Base-by-base conservation (phyloP, 2,888 invertebrate genomes). In the Tetragnatha montana region DNA sequence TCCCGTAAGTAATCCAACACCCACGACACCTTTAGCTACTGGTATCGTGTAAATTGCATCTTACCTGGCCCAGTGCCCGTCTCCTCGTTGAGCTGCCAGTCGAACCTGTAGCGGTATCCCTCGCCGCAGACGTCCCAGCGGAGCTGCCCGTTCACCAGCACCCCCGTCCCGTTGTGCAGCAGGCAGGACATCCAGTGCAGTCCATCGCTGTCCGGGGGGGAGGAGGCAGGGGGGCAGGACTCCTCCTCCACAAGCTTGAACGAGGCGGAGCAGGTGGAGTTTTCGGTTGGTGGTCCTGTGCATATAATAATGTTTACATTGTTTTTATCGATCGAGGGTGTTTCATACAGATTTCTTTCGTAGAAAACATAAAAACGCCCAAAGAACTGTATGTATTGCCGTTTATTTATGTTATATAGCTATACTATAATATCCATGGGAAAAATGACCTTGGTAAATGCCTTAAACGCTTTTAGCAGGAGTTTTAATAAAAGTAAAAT, bases 131-230 rank as follows among this genome's bases (percentile, higher is more conserved):
- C 49, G 17, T 74, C 69, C 0, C 17, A 8, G 2, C 69, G 12
- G 1, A 35, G 49, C 19, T 79, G 76, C 1, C 88, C 85, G 10
- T 88, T 81, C 6, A 82, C 50, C 8, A 69, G 68, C 3, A 87
- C 79, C 0, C 19, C 10, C 0, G 88, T 79, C 19, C 2, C n/a
- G 47, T 88, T 91, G 12, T 86, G 81, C 4, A 91, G 79, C 7
- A 91, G 88, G 69, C 91, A 91, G 8, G 88, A 88, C 60, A 89
- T 71, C 85, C 85, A 89, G 49, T 70, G 68, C 7, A 19, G 14
- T 4, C 35, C 35, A 0, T 69, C 19, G 0, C n/a, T 10, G 21
- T 51, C 47, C 0, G 6, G 10, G 8, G 7, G 17, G 4, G 49
- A 1, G 0, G 60, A 19, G 1, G 71, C 51, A 7, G 80, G 83